Percentiles rank a stretch among this genome's conserved stretches.
Evolutionary conservation across 2,113 vertebrate genomes (phyloP).

Genomic region (Lampris megalopsis): DNA sequence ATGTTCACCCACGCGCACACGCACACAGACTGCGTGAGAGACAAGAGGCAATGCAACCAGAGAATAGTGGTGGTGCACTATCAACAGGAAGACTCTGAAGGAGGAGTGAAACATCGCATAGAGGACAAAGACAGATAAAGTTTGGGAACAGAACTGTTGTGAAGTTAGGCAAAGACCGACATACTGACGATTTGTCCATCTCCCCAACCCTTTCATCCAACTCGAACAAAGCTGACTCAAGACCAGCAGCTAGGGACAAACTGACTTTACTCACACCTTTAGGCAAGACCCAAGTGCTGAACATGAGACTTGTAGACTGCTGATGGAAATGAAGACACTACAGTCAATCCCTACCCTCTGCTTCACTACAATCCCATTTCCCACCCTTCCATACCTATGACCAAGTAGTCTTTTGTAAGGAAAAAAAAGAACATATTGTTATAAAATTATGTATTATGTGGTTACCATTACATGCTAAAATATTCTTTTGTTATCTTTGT

Average conservation of each 20-base stretch:
- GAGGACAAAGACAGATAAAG: not conserved
- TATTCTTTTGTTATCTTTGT: constrained; percentile 47
- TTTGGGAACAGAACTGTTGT: no score
- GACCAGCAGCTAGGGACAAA: constrained; percentile 37
- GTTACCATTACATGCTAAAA: constrained; percentile 73
- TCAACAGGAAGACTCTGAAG: not conserved
- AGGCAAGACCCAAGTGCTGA: constrained; percentile 5
- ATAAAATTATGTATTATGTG: constrained; percentile 71
- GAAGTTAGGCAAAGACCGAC: not conserved
- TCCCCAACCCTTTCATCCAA: not conserved
- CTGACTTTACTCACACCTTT: constrained; percentile 5
- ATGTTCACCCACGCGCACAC: no score
- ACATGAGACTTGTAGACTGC: constrained; percentile 17
- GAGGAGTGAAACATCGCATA: not conserved
- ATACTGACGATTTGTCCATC: not conserved
- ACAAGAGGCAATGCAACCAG: not conserved
- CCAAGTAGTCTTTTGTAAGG: constrained; percentile 72
- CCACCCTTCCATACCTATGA: constrained; percentile 31
- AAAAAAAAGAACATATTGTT: constrained; percentile 62
- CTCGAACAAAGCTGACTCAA: constrained; percentile 17
- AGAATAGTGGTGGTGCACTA: not conserved
- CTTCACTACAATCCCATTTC: constrained; percentile 17
- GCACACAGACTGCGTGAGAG: not conserved
- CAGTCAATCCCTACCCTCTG: constrained; percentile 6
- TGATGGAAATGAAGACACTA: constrained; percentile 43